These are phyloP conservation scores for Pseudomyrmex concolor DNA, from an alignment of 1,140 invertebrate species.

Conservation along the genomic window DNA sequence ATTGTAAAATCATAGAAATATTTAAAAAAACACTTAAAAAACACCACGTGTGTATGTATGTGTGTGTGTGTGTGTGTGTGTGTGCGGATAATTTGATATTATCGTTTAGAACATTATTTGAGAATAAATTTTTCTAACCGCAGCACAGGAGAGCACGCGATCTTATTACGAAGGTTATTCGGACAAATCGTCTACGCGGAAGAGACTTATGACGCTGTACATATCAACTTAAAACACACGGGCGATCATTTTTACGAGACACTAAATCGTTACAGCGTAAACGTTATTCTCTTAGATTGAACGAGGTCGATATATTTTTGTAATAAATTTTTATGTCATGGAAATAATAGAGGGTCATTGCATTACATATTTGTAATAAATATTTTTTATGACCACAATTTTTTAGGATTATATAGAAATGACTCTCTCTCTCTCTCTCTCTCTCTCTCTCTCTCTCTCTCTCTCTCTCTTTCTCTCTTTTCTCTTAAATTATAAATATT, in stretches of 20 bases:
- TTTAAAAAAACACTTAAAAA: neutral
- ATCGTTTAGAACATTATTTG: neutral
- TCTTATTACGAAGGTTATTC: conserved; percentile 31
- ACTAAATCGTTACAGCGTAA: neutral
- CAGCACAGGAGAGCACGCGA: neutral
- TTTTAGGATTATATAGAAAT: neutral
- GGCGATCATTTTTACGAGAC: neutral
- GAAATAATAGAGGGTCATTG: neutral
- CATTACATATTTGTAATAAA: conserved; percentile 9
- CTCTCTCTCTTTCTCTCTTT: too few relatives aligned
- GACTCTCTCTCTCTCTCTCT: too few relatives aligned
- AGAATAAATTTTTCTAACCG: neutral
- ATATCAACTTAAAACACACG: conserved; percentile 12
- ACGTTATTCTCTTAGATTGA: neutral
- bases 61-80: too few relatives aligned
- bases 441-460: too few relatives aligned
- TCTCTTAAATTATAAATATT: too few relatives aligned
- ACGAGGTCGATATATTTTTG: neutral
- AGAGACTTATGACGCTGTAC: neutral
- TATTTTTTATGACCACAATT: neutral
- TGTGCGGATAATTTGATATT: neutral
- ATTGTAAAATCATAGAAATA: too few relatives aligned
- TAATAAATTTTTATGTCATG: conserved; percentile 22
- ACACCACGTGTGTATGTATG: neutral
- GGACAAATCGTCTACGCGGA: neutral